Conservation (phyloP, 2,888 invertebrate species). For the Drosophila demipolita region DNA sequence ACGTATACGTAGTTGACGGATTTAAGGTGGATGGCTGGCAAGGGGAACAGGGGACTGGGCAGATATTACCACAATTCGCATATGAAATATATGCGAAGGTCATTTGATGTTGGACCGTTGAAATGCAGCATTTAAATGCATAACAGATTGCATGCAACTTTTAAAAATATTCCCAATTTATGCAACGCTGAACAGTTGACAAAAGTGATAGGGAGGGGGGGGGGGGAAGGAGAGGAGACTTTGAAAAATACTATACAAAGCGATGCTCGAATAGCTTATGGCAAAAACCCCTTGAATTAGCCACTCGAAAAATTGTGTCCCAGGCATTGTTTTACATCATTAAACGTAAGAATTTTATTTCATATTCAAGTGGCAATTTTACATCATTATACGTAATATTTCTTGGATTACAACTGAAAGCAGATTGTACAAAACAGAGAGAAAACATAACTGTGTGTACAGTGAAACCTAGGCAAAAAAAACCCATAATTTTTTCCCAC, state of each 20-base stretch:
- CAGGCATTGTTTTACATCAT: not conserved
- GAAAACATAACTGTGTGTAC: too few species aligned
- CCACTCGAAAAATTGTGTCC: not conserved
- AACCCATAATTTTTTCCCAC: not conserved
- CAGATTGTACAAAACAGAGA: not conserved
- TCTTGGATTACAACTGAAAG: not conserved
- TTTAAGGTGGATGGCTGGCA: conserved; percentile 3
- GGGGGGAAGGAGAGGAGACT: not conserved
- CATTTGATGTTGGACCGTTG: conserved; percentile 38
- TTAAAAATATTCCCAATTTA: conserved; percentile 18
- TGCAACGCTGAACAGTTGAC: conserved; percentile 9
- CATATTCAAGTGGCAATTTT: not conserved
- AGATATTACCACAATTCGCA: conserved; percentile 26
- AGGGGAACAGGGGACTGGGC: not conserved
- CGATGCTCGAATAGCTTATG: not conserved
- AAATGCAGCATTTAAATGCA: conserved; percentile 45
- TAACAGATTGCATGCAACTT: conserved; percentile 23
- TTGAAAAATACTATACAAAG: not conserved
- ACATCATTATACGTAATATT: not conserved
- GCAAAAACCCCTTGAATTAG: not conserved
- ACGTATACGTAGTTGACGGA: conserved; percentile 19
- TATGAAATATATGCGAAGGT: conserved; percentile 67
- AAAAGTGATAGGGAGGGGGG: rapidly evolving
- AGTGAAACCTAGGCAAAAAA: not conserved
- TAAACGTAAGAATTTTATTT: not conserved